Evolutionary conservation across 2,888 invertebrate species (phyloP).

Genomic region (Ochropacha duplaris): DNA sequence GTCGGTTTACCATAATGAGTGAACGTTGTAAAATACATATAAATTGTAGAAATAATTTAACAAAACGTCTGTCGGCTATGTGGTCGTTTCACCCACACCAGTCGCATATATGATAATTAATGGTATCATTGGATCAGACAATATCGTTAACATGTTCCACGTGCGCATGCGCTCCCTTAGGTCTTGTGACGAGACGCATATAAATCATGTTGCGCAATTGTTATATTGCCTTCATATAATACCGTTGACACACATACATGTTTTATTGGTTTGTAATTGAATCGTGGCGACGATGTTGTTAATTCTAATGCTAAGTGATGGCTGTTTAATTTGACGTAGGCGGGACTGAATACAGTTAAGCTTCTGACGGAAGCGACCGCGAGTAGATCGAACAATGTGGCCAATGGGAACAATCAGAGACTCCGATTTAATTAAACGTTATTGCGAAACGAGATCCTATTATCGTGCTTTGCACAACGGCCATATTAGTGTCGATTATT

Average conservation of each 20-base stretch:
- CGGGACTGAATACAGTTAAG: conserved; percentile 46
- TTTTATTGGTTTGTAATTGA: conserved; percentile 44
- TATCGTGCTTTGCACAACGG: conserved; percentile 25
- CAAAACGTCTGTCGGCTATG: conserved; percentile 32
- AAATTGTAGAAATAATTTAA: conserved; percentile 26
- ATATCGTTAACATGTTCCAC: conserved; percentile 32
- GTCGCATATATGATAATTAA: conserved; percentile 40
- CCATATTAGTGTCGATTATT: conserved; percentile 21
- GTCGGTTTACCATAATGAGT: conserved; percentile 48
- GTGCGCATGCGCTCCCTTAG: conserved; percentile 27
- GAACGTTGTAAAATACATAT: conserved; percentile 27
- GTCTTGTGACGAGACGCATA: conserved; percentile 35
- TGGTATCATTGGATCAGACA: conserved; percentile 22
- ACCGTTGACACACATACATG: conserved; percentile 28
- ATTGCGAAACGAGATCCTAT: conserved; percentile 31
- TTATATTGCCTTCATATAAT: conserved; percentile 29
- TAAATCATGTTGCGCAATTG: conserved; percentile 62
- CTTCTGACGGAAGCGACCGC: conserved; percentile 57
- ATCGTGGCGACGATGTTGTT: conserved; percentile 44
- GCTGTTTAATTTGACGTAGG: conserved; percentile 64
- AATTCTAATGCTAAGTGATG: conserved; percentile 60
- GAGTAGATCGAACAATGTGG: conserved; percentile 15
- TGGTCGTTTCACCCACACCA: conserved; percentile 45
- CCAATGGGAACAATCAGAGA: conserved; percentile 46
- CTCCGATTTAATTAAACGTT: conserved; percentile 39